A percentile compares a stretch with the other conserved stretches of the same genome.
Evolutionary conservation across 2,888 invertebrate species (phyloP).

Genomic region (Syrista parreyssii): DNA sequence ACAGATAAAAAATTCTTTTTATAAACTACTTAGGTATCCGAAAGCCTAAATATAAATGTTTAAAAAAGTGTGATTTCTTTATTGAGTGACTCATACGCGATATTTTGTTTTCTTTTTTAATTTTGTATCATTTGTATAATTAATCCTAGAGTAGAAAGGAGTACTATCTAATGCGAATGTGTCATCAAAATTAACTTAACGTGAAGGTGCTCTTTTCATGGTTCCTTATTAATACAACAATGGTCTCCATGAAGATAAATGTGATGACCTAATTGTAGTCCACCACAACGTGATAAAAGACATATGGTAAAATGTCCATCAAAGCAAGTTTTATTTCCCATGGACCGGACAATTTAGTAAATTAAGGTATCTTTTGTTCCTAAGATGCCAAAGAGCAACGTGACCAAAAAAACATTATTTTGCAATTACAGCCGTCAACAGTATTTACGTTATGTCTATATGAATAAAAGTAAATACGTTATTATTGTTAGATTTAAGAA

Average conservation of each 20-base stretch:
- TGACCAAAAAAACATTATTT: neutral
- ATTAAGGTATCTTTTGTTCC: neutral
- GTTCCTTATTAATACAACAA: neutral
- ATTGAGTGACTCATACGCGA: neutral
- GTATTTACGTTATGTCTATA: neutral
- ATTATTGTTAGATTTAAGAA: neutral
- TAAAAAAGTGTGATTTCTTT: neutral
- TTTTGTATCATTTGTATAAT: constrained; percentile 1
- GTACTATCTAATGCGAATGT: neutral
- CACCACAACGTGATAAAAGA: neutral
- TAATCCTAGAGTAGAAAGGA: neutral
- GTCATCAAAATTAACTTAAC: neutral
- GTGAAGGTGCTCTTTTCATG: neutral
- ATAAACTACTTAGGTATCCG: neutral
- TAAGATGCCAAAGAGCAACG: constrained; percentile 5
- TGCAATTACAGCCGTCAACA: neutral
- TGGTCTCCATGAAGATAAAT: neutral
- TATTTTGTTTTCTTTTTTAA: constrained; percentile 11
- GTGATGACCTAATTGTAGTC: neutral
- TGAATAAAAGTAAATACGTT: neutral
- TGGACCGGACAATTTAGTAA: constrained; percentile 10
- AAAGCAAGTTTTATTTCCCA: constrained; percentile 13
- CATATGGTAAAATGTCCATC: neutral
- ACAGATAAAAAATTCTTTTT: neutral
- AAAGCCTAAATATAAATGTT: neutral